phyloP scores from a whole-genome alignment of 2,888 invertebrate species.

The Brassicogethes aeneus region DNA sequence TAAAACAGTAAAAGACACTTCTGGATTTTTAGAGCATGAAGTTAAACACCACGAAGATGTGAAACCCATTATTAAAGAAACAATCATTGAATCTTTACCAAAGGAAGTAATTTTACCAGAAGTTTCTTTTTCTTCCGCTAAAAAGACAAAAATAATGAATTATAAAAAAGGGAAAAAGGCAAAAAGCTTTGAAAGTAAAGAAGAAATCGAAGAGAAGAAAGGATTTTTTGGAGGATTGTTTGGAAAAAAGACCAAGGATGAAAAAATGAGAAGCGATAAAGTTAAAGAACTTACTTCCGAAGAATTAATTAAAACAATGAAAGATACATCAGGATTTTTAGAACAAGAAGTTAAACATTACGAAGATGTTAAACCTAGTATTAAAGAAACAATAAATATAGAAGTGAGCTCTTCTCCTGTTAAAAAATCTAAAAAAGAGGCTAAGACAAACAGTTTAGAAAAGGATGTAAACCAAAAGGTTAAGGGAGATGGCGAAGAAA shows the following conservation, averaged over 20 bases:
- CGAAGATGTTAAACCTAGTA: not conserved
- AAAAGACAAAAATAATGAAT: not conserved
- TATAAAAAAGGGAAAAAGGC: conserved; percentile 3
- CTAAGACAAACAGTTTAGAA: conserved; percentile 7
- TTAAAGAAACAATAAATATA: not conserved
- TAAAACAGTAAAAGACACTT: conserved; percentile 2
- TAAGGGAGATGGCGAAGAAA: not conserved
- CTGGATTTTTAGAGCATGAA: not conserved
- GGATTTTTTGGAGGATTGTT: conserved; percentile 13
- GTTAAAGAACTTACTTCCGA: conserved; percentile 11
- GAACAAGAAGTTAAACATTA: conserved; percentile 10
- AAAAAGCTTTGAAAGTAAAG: conserved; percentile 3
- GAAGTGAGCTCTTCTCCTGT: not conserved
- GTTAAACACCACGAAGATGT: conserved; percentile 1
- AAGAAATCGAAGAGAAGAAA: conserved; percentile 14
- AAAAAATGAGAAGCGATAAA: conserved; percentile 12
- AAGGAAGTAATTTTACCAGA: not conserved
- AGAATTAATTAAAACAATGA: not conserved
- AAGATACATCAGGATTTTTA: conserved; percentile 9
- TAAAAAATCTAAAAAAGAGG: not conserved
- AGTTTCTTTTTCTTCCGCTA: not conserved
- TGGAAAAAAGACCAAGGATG: conserved; percentile 14
- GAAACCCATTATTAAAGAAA: not conserved
- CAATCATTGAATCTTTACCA: not conserved
- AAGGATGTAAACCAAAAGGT: conserved; percentile 9